Evolutionary conservation across 2,113 vertebrate genomes (phyloP).

Genomic region (Siniperca chuatsi): DNA sequence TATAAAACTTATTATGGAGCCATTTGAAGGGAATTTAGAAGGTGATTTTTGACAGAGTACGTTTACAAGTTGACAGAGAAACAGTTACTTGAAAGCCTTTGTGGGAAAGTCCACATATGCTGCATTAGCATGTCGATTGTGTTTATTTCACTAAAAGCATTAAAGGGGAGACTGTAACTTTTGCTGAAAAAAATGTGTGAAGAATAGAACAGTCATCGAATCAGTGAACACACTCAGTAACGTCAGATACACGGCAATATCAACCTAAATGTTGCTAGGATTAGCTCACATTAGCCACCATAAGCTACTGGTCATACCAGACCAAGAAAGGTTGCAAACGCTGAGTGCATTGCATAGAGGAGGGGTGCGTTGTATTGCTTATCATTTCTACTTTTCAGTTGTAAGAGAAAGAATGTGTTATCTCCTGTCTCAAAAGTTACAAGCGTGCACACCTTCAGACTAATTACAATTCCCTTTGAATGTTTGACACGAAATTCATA

Average conservation of each 20-base stretch:
- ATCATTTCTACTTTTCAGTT: not conserved
- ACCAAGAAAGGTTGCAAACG: not conserved
- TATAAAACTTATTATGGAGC: conserved; percentile 47
- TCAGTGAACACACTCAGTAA: not conserved
- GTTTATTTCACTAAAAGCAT: not conserved
- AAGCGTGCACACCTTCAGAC: not conserved
- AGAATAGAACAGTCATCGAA: not conserved
- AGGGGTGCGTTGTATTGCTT: not conserved
- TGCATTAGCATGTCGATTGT: conserved; percentile 9
- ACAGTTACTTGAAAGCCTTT: not conserved
- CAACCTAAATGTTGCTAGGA: not conserved
- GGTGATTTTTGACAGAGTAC: conserved; percentile 30
- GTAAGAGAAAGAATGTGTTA: not conserved
- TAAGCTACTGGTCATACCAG: not conserved
- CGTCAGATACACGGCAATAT: not conserved
- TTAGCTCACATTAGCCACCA: not conserved
- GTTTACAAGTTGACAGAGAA: conserved; percentile 29
- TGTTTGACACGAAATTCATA: conserved; percentile 3
- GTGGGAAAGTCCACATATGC: not conserved
- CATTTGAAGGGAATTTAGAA: conserved; percentile 37
- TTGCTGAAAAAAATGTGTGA: not conserved
- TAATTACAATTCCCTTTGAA: conserved; percentile 5
- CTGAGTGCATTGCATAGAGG: not conserved
- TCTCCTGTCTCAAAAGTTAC: not conserved
- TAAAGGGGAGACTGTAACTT: not conserved